Evolutionary conservation across 2,888 invertebrate species (phyloP).

Genomic region (Hyalella azteca): DNA sequence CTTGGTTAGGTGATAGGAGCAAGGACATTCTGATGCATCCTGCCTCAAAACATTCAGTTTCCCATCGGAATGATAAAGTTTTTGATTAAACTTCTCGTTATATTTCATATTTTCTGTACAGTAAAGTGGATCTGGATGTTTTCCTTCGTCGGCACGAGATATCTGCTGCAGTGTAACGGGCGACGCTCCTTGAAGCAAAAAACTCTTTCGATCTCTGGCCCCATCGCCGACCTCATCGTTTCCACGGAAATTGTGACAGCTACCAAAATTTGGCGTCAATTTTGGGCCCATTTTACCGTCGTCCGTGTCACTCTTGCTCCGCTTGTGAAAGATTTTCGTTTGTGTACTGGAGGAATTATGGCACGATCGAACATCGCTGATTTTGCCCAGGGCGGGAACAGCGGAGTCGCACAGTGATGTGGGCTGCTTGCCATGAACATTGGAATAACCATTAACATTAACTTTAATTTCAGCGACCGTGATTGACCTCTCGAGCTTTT

Average conservation of each 20-base stretch:
- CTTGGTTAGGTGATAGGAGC: no score
- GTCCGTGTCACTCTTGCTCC: background rate
- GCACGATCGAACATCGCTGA: background rate
- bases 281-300: no score
- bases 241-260: no score
- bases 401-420: background rate
- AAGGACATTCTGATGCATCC: no score
- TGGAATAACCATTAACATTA: conserved; percentile 24
- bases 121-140: no score
- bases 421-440: conserved; percentile 14
- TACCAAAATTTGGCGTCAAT: no score
- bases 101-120: background rate
- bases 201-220: no score
- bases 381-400: background rate
- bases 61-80: background rate
- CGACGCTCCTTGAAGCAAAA: no score
- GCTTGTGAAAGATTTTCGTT: background rate
- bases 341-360: background rate
- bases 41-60: background rate
- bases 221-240: no score
- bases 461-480: conserved; percentile 37
- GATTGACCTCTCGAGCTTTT: conserved; percentile 19
- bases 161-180: no score
- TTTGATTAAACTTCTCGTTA: background rate
- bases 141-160: no score